Evolutionary conservation across 2,113 vertebrate genomes (phyloP), one percentile per base, ranked within the genome.

Genomic region (Esox niger): DNA sequence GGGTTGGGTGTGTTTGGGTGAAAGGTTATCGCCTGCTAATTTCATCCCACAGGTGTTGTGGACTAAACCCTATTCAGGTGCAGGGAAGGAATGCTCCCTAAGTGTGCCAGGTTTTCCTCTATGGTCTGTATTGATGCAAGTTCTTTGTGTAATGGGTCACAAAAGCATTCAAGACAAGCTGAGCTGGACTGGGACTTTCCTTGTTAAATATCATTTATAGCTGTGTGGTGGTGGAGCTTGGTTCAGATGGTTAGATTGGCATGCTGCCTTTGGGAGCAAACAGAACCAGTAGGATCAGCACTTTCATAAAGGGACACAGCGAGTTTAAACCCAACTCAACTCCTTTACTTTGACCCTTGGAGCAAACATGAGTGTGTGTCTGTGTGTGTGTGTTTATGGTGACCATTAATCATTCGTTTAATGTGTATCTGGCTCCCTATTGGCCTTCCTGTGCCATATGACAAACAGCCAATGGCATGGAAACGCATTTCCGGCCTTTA

Each of bases 301-400:
- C 43, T 71, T 27, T 75, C 7, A 21, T 43, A 57, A 15, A 1
- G 56, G 31, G 30, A 21, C 30, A 60, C 57, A 60, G 57, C 27
- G 8, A 71, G 75, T 79, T 86, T 73, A 81, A 43, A 31, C 66
- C 73, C 70, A 76, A 76, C 81, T 78, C 81, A 77, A 68, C 78
- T 77, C 64, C 67, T 69, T 43, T 57, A 59, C 32, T 43, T 0
- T 71, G 83, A 88, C 80, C 87, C 87, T 88, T 90, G 88, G 79
- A 86, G 60, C 68, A 80, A 73, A 74, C 71, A 82, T 33, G 62
- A 66, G 27, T 17, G 64, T 64, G 54, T 47, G 68, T 35, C 47
- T 58, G 30, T 8, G 58, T n/a, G 58, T 32, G 29, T 20, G 58
- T 33, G 15, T 61, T 6, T 3, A 2, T 57, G 65, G 30, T 33